Evolutionary conservation across 2,113 vertebrate genomes (phyloP), one percentile per base, ranked within the genome.

Genomic region (Lampris megalopsis): DNA sequence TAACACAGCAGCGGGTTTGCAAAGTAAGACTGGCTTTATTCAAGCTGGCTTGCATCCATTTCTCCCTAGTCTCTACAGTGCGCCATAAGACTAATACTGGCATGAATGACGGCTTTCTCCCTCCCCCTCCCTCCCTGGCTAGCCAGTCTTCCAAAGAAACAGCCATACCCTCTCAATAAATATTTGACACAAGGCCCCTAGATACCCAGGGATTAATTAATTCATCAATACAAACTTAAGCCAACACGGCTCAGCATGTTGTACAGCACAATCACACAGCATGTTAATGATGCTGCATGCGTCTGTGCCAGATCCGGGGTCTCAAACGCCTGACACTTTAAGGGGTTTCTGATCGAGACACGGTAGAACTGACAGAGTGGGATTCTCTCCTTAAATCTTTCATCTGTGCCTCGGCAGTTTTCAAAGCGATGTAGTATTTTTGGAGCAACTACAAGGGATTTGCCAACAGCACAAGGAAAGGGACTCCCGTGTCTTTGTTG

Each of bases 151-250:
- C 11, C 42, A 3, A 45, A 45, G 61, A 35, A 41, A 63, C 9
- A 63, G 72, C 63, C 40, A 68, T 54, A 60, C 68, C 71, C 63
- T 71, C 59, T 73, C 67, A 61, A 82, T 86, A 73, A 83, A 86
- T 89, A 82, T 88, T 88, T 89, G 78, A 89, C 79, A 83, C 52
- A 1, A 1, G 68, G 79, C 40, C 71, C 83, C 57, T 75, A 9
- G 63, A 84, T 75, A 68, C 75, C 75, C 78, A 67, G 77, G 68
- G 64, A 63, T 79, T 88, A 84, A 89, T 88, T 85, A 80, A 89
- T 89, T 89, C 68, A 89, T 85, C 80, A 77, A 90, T 79, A 77
- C 61, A 42, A 24, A 50, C 75, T 86, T 72, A 71, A 71, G 77
- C 79, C 84, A 68, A 77, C 67, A 48, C 66, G 59, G 48, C 62